Base-by-base conservation (phyloP, 2,113 vertebrate species). In the Podarcis muralis region DNA sequence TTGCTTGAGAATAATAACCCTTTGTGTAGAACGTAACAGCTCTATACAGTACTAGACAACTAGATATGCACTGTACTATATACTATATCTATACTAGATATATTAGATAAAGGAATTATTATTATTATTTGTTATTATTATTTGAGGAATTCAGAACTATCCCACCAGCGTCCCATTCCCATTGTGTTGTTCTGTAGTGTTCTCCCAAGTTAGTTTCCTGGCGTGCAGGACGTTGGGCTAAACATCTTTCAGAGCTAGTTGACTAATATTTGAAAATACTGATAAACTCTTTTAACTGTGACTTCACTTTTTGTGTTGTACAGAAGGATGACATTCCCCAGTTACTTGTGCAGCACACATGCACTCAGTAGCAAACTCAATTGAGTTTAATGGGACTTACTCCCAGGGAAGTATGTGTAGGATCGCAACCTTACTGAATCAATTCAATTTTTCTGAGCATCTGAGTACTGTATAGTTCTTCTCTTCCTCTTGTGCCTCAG, bases 221-320 rank as follows among this genome's bases (percentile, higher is more conserved):
- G 48, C 11, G 48, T 53, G 48, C 32, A 57, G 80, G 35, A 78
- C 8, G 9, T 68, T 86, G 48, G 12, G 12, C 32, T 75, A 66
- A 85, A 48, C n/a, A 53, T 48, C 62, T 72, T n/a, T 53, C 62
- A 4, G 25, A 48, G 35, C 40, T 48, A 16, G 62, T 68, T 88
- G 32, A 66, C 57, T 66, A 77, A 83, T 53, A 76, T 83, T 88
- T 68, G 30, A 76, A 77, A 82, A 18, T 69, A 81, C 59, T 80
- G n/a, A 35, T 72, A 81, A 85, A 85, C 81, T 59, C 40, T 80
- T 77, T 78, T 53, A 25, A 68, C 22, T 30, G 66, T 30, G 72
- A 53, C 68, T 65, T 83, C 72, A 30, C 35, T 59, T 71, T 53
- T 85, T 35, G 35, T 87, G 18, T 35, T 72, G 11, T 57, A 32